Evolutionary conservation across 37 sponge, comb jelly and placozoan genomes (phyloP).

Genomic region (Petrosia ficiformis): DNA sequence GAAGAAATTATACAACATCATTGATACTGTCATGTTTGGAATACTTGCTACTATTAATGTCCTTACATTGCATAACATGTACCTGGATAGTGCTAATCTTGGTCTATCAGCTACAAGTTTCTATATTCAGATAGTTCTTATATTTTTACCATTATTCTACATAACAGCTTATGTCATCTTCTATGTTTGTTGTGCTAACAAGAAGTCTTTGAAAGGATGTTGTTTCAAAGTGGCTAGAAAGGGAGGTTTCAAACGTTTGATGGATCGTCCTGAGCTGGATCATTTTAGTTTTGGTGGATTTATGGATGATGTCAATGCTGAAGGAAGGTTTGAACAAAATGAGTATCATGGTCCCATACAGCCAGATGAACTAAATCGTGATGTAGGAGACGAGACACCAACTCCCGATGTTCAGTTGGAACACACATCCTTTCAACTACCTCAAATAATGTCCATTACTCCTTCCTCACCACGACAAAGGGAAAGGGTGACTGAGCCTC

Average conservation of each 20-base stretch:
- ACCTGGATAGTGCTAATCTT: not conserved
- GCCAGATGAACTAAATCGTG: not conserved
- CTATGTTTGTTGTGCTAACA: not conserved
- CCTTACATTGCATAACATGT: not conserved
- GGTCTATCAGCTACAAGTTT: not conserved
- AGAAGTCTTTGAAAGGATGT: not conserved
- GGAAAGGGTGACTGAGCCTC: too few species aligned
- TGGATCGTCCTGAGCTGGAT: not conserved
- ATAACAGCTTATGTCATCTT: not conserved
- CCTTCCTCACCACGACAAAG: too few species aligned
- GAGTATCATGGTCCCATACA: not conserved
- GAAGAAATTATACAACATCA: not conserved
- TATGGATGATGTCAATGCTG: not conserved
- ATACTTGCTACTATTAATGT: slow-evolving; percentile 11
- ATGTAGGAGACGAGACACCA: too few species aligned
- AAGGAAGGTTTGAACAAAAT: not conserved
- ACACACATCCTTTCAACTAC: too few species aligned
- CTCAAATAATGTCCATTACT: too few species aligned
- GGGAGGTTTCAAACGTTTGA: not conserved
- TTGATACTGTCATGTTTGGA: slow-evolving; percentile 19
- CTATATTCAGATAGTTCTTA: not conserved
- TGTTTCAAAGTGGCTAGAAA: not conserved
- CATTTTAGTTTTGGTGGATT: not conserved
- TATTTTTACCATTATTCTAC: slow-evolving; percentile 15
- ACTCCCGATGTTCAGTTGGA: too few species aligned